Percentiles rank a stretch among this genome's conserved stretches.
phyloP scores from a whole-genome alignment of 2,888 invertebrate species.

The Leucophora obtusa region DNA sequence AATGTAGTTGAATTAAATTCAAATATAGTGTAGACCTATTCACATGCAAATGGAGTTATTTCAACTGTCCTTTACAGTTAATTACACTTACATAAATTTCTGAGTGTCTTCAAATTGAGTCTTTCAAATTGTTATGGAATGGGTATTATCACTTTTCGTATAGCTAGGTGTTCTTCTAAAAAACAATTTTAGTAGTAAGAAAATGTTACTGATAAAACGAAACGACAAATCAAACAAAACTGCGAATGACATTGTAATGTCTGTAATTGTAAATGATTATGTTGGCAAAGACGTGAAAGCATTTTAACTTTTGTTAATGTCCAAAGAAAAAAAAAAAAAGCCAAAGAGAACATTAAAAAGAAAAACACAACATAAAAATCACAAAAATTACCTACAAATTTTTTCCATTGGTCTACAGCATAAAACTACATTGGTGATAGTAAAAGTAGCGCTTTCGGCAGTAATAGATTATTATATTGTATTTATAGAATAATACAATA shows the following conservation, averaged over 20 bases:
- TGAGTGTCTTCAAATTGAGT: too few species aligned
- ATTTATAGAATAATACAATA: too few species aligned
- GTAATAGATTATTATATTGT: too few species aligned
- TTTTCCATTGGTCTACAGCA: neutral
- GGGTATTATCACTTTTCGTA: too few species aligned
- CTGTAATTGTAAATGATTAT: slow-evolving; percentile 51
- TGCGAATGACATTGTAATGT: slow-evolving; percentile 47
- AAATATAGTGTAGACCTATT: too few species aligned
- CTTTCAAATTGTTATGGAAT: too few species aligned
- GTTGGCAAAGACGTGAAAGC: slow-evolving; percentile 41
- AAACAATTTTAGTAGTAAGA: neutral
- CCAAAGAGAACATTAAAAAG: neutral
- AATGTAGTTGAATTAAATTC: too few species aligned
- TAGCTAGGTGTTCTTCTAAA: too few species aligned
- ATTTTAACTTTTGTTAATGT: slow-evolving; percentile 36
- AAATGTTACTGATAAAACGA: neutral
- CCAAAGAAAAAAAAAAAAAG: neutral
- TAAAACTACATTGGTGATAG: neutral
- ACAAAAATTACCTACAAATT: slow-evolving; percentile 20
- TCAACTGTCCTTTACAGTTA: too few species aligned
- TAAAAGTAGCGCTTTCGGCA: too few species aligned
- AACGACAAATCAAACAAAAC: slow-evolving; percentile 44
- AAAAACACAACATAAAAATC: neutral
- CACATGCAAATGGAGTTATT: too few species aligned
- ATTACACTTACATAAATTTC: too few species aligned